A percentile compares a stretch with the other conserved stretches of the same genome.
Evolutionary conservation across 2,797 vertebrate genomes (phyloP).

Genomic region (Alcedo quadribrachys): DNA sequence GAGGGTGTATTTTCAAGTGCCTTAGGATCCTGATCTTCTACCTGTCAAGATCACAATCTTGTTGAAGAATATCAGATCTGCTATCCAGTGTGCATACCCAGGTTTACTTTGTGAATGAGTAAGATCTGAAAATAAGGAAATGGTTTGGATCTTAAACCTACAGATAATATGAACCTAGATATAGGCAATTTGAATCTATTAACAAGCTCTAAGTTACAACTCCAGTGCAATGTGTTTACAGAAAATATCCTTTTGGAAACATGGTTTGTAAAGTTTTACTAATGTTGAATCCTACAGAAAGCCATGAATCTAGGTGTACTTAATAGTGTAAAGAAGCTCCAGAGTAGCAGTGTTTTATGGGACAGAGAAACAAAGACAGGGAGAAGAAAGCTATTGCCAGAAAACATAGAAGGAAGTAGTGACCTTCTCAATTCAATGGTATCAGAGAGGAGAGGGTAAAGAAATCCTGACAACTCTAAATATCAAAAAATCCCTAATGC

Average conservation of each 20-base stretch:
- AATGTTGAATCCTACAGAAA: neutral
- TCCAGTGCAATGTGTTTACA: neutral
- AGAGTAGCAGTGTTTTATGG: neutral
- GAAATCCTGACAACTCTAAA: neutral
- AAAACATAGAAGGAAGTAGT: neutral
- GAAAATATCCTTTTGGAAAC: neutral
- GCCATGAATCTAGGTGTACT: neutral
- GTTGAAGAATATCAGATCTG: neutral
- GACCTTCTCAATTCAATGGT: neutral
- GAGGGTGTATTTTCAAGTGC: accelerated
- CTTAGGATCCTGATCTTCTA: neutral
- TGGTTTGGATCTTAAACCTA: neutral
- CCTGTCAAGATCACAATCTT: neutral
- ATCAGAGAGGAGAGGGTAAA: neutral
- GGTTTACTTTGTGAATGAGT: neutral
- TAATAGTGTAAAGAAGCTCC: neutral
- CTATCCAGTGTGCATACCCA: neutral
- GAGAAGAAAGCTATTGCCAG: neutral
- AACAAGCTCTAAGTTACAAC: neutral
- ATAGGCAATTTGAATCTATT: neutral
- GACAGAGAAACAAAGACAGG: neutral
- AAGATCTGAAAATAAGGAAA: neutral
- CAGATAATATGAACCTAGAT: neutral
- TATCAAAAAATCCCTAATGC: neutral
- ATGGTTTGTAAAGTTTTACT: neutral